A percentile compares a stretch with the other conserved stretches of the same genome.
Evolutionary conservation across 2,888 invertebrate genomes (phyloP).

Genomic region (Conomelus anceps): DNA sequence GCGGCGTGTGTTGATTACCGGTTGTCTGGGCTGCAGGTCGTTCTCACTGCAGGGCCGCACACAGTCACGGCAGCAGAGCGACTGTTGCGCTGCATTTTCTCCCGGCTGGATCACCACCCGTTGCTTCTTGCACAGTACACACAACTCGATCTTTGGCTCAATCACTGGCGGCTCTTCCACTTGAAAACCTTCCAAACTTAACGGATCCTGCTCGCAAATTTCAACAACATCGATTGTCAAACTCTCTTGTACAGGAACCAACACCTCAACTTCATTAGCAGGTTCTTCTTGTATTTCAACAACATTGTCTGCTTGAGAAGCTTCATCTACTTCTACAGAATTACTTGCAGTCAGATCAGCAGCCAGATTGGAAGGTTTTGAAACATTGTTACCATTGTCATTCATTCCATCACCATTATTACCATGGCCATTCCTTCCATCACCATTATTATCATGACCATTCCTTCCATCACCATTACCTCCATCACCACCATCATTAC

Average conservation of each 20-base stretch:
- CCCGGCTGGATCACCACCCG: constrained; percentile 17
- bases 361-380: too few relatives aligned
- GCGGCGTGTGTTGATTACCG: not conserved
- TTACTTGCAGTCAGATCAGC: too few relatives aligned
- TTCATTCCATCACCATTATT: not conserved
- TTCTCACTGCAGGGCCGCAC: constrained; percentile 6
- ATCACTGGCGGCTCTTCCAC: constrained; percentile 21
- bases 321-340: not conserved
- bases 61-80: constrained; percentile 22
- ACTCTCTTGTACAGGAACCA: not conserved
- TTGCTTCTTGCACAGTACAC: constrained; percentile 23
- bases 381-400: not conserved
- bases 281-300: constrained; percentile 10
- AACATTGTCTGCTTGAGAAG: constrained; percentile 5
- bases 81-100: constrained; percentile 6
- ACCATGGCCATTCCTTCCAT: not conserved
- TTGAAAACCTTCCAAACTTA: constrained; percentile 26
- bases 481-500: not conserved
- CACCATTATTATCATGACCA: not conserved
- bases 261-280: not conserved
- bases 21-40: not conserved
- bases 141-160: constrained; percentile 7
- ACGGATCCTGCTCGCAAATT: constrained; percentile 22
- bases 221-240: not conserved
- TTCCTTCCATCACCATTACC: not conserved